Conservation (phyloP, 2,113 vertebrate species). For the Nycticebus coucang region DNA sequence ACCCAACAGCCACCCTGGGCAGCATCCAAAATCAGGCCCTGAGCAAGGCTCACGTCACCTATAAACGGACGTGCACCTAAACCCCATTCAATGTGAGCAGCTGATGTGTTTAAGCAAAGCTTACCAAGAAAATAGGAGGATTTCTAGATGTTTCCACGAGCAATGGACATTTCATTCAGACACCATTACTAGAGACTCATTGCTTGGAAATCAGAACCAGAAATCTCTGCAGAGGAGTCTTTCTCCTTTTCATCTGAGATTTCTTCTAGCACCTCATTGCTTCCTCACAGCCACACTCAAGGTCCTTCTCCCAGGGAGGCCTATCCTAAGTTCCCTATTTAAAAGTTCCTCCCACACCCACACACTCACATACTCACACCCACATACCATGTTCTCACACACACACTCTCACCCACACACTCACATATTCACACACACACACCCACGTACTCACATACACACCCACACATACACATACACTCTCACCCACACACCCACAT, state of each 20-base stretch:
- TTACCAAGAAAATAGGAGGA: background rate
- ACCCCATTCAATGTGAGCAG: background rate
- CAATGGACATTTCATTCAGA: background rate
- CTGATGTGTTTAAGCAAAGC: background rate
- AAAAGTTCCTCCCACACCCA: background rate
- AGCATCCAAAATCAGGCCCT: background rate
- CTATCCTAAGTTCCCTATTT: background rate
- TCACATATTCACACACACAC: background rate
- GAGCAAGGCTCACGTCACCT: background rate
- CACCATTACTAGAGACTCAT: background rate
- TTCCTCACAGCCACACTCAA: fast-evolving
- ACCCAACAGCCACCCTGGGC: fast-evolving
- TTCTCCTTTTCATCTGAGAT: no score
- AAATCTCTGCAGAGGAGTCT: background rate
- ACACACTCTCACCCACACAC: background rate
- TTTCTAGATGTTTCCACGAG: background rate
- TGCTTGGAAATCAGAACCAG: background rate
- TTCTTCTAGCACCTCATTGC: fast-evolving
- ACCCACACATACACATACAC: background rate
- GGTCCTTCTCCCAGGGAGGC: background rate
- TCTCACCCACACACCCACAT: background rate
- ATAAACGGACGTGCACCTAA: background rate
- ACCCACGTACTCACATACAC: no score
- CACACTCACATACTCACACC: background rate
- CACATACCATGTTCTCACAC: background rate